phyloP scores from a whole-genome alignment of 1,140 invertebrate species.

The Lutraria rhynchaena region DNA sequence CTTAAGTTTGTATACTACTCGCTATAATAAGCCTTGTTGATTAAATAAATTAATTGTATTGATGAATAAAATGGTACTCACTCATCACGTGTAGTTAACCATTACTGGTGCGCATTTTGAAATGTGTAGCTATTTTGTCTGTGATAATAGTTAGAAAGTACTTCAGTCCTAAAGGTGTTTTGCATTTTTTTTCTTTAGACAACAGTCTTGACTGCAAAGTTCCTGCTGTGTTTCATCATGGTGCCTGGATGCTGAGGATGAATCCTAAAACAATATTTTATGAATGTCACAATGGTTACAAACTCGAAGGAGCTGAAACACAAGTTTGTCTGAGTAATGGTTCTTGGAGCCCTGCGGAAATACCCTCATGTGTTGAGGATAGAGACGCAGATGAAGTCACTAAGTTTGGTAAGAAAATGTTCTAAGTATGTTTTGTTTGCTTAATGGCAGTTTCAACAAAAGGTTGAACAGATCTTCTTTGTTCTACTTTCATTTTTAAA shows the following conservation, averaged over 20 bases:
- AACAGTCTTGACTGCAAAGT: not conserved
- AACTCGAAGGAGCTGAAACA: not conserved
- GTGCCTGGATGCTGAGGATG: not conserved
- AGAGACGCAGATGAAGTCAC: not conserved
- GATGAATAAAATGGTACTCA: too few species aligned
- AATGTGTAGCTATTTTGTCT: too few species aligned
- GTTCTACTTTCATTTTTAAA: too few species aligned
- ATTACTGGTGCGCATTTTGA: too few species aligned
- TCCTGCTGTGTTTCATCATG: conserved; percentile 14
- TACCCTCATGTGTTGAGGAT: conserved; percentile 5
- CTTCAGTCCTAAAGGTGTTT: not conserved
- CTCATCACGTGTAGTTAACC: too few species aligned
- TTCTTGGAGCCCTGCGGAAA: conserved; percentile 9
- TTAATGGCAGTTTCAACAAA: too few species aligned
- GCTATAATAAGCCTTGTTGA: too few species aligned
- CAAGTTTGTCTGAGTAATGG: conserved; percentile 18
- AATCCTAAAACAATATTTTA: conserved; percentile 16
- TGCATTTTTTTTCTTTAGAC: conserved; percentile 3
- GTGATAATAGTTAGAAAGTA: too few species aligned
- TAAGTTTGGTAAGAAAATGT: conserved; percentile 22
- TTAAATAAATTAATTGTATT: too few species aligned
- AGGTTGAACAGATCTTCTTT: too few species aligned
- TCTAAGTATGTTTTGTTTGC: too few species aligned
- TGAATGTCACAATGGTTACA: conserved; percentile 19
- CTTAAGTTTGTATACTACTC: too few species aligned